Evolutionary conservation across 2,797 vertebrate species (phyloP), one percentile per base, ranked within the genome.

Genomic region (Sus cebifrons): DNA sequence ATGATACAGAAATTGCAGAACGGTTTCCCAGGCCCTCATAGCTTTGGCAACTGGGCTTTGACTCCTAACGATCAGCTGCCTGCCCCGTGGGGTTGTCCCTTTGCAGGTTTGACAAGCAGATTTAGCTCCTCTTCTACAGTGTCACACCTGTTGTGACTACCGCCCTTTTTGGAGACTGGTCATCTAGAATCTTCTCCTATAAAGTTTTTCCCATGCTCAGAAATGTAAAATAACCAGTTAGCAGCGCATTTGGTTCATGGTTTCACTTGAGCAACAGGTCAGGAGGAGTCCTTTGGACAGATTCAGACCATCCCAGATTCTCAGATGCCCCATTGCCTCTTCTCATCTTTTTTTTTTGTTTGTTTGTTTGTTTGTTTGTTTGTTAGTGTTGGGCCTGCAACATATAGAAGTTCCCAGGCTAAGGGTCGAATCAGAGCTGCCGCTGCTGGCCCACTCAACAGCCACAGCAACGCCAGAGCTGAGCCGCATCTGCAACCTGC

Each of bases 121-220:
- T 18, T 6, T 5, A 11, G 14, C 11, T 17, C 44, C 29, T 64
- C 18, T n/a, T 49, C 32, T 70, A 21, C 58, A 13, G 68, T 12
- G 68, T 12, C n/a, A 18, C 3, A 5, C 32, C 64, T 6, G 10
- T 60, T 1, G 0, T 27, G 17, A n/a, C 7, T 1, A n/a, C n/a
- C 8, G 1, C 40, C 20, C 20, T 17, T 93, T 65, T 25, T 21
- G 29, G 71, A 87, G 58, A 3, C 16, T 0, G 10, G 36, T 40
- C 56, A 18, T 27, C 25, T 25, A 16, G 68, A 8, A 1, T 21
- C 32, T 25, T 62, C 4, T 90, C 36, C 84, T 87, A 0, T 32
- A 2, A 29, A 52, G 74, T 44, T 14, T 36, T 36, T 9, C 16
- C 13, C 56, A 4, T 1, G 36, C 3, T 89, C 36, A 16, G 32